Percentiles rank a stretch among this genome's conserved stretches.
phyloP scores from a whole-genome alignment of 2,888 invertebrate genomes.

The Sinopyrophorus schimmeli region DNA sequence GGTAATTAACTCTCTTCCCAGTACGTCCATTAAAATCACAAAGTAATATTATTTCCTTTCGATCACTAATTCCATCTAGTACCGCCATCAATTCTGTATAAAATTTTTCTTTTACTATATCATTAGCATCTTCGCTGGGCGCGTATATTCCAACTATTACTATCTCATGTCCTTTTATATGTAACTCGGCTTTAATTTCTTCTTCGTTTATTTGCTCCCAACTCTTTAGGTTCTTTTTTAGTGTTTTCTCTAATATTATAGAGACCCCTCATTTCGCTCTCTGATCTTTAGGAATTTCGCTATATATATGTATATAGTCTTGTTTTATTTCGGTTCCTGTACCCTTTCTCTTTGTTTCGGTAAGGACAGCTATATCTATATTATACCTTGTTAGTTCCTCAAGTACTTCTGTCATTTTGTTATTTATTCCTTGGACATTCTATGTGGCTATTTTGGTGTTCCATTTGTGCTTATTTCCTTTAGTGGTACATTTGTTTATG shows the following conservation, averaged over 20 bases:
- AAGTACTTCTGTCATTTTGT: slow-evolving; percentile 2
- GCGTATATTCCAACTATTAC: slow-evolving; percentile 2
- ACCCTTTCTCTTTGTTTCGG: too few species aligned
- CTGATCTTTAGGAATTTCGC: too few species aligned
- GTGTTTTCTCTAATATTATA: slow-evolving; percentile 1
- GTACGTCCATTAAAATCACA: slow-evolving; percentile 1
- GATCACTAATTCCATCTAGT: slow-evolving; percentile 4
- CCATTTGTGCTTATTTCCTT: neutral
- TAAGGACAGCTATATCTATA: slow-evolving; percentile 2
- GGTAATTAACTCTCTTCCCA: slow-evolving; percentile 3
- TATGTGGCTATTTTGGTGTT: neutral
- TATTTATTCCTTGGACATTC: neutral
- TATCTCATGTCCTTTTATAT: neutral
- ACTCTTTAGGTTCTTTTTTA: slow-evolving; percentile 3
- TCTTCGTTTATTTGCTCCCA: too few species aligned
- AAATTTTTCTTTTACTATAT: slow-evolving; percentile 1
- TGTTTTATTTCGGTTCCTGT: too few species aligned
- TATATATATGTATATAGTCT: too few species aligned
- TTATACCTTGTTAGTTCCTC: slow-evolving; percentile 1
- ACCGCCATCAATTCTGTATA: slow-evolving; percentile 1
- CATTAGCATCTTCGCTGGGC: slow-evolving; percentile 1
- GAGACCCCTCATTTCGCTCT: slow-evolving; percentile 3
- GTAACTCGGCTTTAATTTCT: slow-evolving; percentile 1
- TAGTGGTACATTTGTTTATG: neutral
- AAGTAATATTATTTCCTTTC: neutral